These are phyloP conservation scores for Zapornia atra DNA, from an alignment of 2,113 vertebrate species.

Conservation along the genomic window DNA sequence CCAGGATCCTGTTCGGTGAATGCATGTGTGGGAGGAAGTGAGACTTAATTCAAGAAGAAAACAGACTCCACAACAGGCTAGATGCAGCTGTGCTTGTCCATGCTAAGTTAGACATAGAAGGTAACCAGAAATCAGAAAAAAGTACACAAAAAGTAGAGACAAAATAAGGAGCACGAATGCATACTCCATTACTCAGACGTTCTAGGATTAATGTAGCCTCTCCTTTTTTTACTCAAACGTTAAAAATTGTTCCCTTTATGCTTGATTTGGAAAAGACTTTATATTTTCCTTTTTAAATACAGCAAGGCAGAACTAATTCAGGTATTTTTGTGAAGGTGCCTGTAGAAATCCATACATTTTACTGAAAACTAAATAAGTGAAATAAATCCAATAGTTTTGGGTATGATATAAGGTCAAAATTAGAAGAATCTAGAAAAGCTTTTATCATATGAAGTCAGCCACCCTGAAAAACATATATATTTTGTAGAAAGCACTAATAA, in stretches of 20 bases:
- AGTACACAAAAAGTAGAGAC: not conserved
- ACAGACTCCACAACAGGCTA: fast-evolving
- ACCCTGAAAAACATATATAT: not conserved
- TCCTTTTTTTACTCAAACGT: not conserved
- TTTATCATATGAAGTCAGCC: not conserved
- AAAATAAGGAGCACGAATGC: not conserved
- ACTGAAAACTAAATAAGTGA: not conserved
- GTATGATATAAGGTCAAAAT: not conserved
- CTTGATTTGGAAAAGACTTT: not conserved
- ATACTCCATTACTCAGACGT: not conserved
- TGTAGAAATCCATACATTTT: not conserved
- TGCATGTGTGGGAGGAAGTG: not conserved
- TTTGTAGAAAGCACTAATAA: not conserved
- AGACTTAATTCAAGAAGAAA: not conserved
- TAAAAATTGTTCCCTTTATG: not conserved
- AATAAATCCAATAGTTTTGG: not conserved
- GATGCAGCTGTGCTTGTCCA: not conserved
- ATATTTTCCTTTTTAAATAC: not conserved
- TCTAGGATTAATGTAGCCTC: not conserved
- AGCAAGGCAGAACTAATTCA: not conserved
- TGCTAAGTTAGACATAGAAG: not conserved
- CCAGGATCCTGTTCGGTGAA: not conserved
- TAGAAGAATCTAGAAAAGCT: not conserved
- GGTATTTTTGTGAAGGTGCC: not conserved
- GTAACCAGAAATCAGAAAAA: not conserved